Percentiles rank a stretch among this genome's conserved stretches.
Evolutionary conservation across 2,797 vertebrate genomes (phyloP).

Genomic region (Atherinosoma microstoma): DNA sequence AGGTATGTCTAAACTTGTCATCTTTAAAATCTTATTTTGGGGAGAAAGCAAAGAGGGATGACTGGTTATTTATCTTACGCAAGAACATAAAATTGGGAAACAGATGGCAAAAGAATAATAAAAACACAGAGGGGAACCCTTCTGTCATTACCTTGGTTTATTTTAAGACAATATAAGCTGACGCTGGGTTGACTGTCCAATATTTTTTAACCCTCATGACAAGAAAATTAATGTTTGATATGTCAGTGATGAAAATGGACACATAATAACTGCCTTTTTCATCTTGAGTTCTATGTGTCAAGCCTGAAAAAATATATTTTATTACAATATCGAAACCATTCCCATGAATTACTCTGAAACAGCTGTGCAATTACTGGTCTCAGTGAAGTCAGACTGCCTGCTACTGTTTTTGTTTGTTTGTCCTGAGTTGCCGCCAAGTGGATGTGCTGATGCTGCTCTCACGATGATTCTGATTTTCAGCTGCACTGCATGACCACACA

Average conservation of each 20-base stretch:
- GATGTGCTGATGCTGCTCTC: conserved; percentile 3
- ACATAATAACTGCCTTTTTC: background rate
- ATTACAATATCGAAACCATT: background rate
- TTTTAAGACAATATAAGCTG: conserved; percentile 54
- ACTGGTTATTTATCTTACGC: conserved; percentile 2
- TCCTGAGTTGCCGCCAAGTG: conserved; percentile 5
- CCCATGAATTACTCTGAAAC: conserved; percentile 2
- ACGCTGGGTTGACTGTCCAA: background rate
- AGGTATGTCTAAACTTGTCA: background rate
- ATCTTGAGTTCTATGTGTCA: background rate
- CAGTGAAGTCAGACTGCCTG: background rate
- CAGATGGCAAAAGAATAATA: conserved; percentile 39
- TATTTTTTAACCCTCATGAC: background rate
- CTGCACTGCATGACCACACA: conserved; percentile 10
- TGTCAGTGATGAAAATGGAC: background rate
- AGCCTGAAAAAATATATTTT: background rate
- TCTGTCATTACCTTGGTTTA: conserved; percentile 56
- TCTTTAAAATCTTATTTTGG: background rate
- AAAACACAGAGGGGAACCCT: conserved; percentile 52
- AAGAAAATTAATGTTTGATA: background rate
- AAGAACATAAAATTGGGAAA: background rate
- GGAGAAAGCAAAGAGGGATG: background rate
- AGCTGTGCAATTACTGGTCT: background rate
- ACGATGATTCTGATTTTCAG: conserved; percentile 12
- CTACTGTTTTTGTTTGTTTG: conserved; percentile 11